Evolutionary conservation across 1,140 invertebrate species (phyloP).

Genomic region (Drosophila kanapiae): DNA sequence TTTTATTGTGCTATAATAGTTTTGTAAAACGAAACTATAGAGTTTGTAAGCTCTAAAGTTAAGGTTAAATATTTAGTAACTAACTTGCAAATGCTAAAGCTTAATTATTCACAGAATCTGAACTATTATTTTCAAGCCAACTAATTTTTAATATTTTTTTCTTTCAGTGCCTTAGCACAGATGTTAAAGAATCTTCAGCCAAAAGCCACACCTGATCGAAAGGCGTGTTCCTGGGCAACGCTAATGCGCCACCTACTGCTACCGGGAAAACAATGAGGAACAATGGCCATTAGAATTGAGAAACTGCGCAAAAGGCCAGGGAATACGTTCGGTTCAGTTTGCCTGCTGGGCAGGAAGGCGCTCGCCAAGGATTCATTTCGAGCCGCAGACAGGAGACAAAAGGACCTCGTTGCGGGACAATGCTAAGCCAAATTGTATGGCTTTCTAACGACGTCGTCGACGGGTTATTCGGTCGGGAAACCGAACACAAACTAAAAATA

Average conservation of each 20-base stretch:
- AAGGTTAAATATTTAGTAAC: too few relatives aligned
- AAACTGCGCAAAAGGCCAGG: constrained; percentile 51
- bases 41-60: too few relatives aligned
- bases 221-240: constrained; percentile 47
- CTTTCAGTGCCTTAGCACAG: constrained; percentile 13
- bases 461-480: constrained; percentile 26
- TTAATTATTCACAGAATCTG: too few relatives aligned
- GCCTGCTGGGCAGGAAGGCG: constrained; percentile 44
- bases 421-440: constrained; percentile 60
- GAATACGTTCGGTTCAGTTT: neutral
- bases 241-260: constrained; percentile 60
- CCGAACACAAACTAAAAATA: constrained; percentile 1
- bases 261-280: constrained; percentile 37
- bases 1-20: neutral
- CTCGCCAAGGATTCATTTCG: constrained; percentile 45
- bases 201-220: constrained; percentile 50
- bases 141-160: neutral
- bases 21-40: too few relatives aligned
- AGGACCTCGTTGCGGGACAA: constrained; percentile 36
- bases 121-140: neutral
- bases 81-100: too few relatives aligned
- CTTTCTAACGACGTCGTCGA: constrained; percentile 48
- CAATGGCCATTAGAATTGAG: constrained; percentile 35
- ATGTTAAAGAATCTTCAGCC: constrained; percentile 15
- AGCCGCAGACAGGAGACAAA: constrained; percentile 29